These are phyloP conservation scores for Chloroceryle inda DNA, from an alignment of 2,797 vertebrate species.

Conservation along the genomic window DNA sequence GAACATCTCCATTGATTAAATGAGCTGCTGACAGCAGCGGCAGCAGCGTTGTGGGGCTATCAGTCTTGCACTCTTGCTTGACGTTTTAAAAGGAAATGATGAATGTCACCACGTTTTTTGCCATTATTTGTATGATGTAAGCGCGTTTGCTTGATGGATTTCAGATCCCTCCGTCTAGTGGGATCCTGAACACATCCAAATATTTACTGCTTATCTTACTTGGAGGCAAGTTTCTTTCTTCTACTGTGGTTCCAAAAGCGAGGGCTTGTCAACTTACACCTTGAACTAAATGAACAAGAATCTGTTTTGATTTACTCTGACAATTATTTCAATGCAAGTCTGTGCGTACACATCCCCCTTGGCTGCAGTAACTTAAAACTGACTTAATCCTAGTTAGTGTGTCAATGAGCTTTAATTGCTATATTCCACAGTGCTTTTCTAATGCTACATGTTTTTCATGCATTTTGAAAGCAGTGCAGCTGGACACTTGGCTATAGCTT, in stretches of 20 bases:
- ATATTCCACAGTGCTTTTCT: neutral
- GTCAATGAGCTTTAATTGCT: neutral
- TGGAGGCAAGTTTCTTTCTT: neutral
- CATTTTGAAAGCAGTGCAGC: slow-evolving; percentile 25
- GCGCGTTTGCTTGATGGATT: slow-evolving; percentile 4
- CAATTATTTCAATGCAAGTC: neutral
- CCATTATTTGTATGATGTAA: slow-evolving; percentile 20
- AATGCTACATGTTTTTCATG: neutral
- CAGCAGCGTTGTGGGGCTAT: neutral
- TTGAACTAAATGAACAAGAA: neutral
- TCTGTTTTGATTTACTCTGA: neutral
- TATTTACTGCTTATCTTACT: neutral
- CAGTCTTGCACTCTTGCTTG: slow-evolving; percentile 14
- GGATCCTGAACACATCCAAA: neutral
- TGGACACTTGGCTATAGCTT: neutral
- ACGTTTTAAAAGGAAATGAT: slow-evolving; percentile 50
- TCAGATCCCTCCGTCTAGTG: neutral
- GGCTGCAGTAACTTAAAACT: neutral
- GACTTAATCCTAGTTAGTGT: neutral
- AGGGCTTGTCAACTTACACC: neutral
- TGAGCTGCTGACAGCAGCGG: slow-evolving; percentile 52
- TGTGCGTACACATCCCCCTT: neutral
- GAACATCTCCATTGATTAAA: slow-evolving; percentile 38
- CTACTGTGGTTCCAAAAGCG: neutral
- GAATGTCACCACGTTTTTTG: neutral